Percentiles rank a stretch among this genome's conserved stretches.
phyloP scores from a whole-genome alignment of 2,797 vertebrate species.

The Sparidentex hasta region DNA sequence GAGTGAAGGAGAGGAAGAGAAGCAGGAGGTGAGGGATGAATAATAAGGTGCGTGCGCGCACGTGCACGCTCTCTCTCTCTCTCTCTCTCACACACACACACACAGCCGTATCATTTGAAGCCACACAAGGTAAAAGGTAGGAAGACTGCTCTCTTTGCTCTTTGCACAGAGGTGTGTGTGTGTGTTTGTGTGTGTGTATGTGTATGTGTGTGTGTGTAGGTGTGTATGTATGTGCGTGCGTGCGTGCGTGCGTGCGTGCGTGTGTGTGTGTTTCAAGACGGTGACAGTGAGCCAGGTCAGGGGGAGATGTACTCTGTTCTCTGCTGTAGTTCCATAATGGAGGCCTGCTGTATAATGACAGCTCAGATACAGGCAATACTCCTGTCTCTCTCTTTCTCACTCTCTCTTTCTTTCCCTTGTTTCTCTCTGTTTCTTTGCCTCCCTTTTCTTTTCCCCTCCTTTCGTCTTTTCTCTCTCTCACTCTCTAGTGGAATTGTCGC shows the following conservation, averaged over 20 bases:
- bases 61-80: slow-evolving; percentile 22
- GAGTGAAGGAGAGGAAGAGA: slow-evolving; percentile 53
- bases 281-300: slow-evolving; percentile 66
- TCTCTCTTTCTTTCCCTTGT: not conserved
- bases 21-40: slow-evolving; percentile 76
- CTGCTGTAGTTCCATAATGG: slow-evolving; percentile 77
- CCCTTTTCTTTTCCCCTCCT: slow-evolving; percentile 27
- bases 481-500: slow-evolving; percentile 56
- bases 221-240: slow-evolving; percentile 48
- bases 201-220: slow-evolving; percentile 43
- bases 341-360: slow-evolving; percentile 81
- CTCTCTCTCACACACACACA: slow-evolving; percentile 40
- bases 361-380: slow-evolving; percentile 65
- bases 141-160: slow-evolving; percentile 60
- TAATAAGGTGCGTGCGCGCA: slow-evolving; percentile 69
- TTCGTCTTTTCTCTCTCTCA: slow-evolving; percentile 33
- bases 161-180: slow-evolving; percentile 37
- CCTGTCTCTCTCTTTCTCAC: slow-evolving; percentile 44
- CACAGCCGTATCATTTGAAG: slow-evolving; percentile 57
- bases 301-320: slow-evolving; percentile 70
- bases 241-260: slow-evolving; percentile 42
- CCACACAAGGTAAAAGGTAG: slow-evolving; percentile 51
- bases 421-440: slow-evolving; percentile 31
- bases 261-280: slow-evolving; percentile 52
- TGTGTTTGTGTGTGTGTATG: slow-evolving; percentile 49